Percentiles rank a stretch among this genome's conserved stretches.
These are phyloP conservation scores for Monodelphis domestica DNA, from an alignment of 2,797 vertebrate species.

Conservation along the genomic window DNA sequence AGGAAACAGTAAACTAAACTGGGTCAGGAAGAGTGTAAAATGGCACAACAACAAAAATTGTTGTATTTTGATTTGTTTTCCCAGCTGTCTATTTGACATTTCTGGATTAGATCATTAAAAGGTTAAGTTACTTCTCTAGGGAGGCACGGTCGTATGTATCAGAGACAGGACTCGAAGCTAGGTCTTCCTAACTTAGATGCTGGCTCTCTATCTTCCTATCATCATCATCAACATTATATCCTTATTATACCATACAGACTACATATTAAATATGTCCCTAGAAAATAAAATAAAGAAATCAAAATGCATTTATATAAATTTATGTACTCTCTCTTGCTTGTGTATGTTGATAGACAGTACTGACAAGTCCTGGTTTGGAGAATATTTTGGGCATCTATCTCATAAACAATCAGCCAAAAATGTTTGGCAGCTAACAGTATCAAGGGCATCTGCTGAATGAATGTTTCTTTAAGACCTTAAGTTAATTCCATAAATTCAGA, in stretches of 20 bases:
- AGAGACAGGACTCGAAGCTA: neutral
- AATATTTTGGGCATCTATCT: neutral
- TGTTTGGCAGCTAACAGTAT: neutral
- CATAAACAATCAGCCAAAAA: slow-evolving; percentile 16
- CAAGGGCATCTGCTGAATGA: slow-evolving; percentile 33
- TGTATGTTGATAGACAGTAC: accelerated
- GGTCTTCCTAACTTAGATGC: neutral
- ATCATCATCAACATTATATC: neutral
- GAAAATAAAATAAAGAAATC: slow-evolving; percentile 3
- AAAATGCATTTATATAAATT: neutral
- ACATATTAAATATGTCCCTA: neutral
- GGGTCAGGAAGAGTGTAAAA: too few relatives aligned
- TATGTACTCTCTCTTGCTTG: neutral
- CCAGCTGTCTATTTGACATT: neutral
- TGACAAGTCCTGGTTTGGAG: neutral
- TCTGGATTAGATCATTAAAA: neutral
- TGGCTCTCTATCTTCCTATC: neutral
- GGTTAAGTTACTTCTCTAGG: neutral
- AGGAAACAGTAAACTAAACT: too few relatives aligned
- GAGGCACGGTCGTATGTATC: neutral
- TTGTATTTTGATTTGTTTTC: neutral
- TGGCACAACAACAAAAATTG: too few relatives aligned
- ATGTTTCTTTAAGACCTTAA: slow-evolving; percentile 35
- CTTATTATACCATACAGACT: neutral
- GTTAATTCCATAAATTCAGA: slow-evolving; percentile 12